Base-by-base conservation (phyloP, 2,113 vertebrate species). In the Scophthalmus maximus region DNA sequence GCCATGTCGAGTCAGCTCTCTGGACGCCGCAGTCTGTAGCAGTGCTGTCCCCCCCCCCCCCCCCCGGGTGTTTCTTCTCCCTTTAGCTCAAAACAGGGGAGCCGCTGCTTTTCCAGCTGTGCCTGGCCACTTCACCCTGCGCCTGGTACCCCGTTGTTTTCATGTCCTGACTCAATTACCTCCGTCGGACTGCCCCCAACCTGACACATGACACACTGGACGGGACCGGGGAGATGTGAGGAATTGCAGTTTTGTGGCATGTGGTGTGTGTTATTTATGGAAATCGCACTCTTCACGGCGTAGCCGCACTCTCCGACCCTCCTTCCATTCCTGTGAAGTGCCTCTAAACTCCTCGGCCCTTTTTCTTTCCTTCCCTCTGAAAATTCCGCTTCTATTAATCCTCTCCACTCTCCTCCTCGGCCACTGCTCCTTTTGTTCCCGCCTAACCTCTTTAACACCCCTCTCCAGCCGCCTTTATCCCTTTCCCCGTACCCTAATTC, bases 101-200 rank as follows among this genome's bases (percentile, higher is more conserved):
- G 42, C 62, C 82, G 87, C 84, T 95, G 92, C 93, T 95, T 84
- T 93, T 91, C 88, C 93, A 95, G 93, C 94, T 96, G 94, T 20
- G 69, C 78, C 60, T 70, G 68, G 87, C 81, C 73, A 66, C 63
- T 67, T 70, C 67, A 80, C 75, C 47, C 36, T 8, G 36, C 36
- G 60, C 67, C 78, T 50, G 51, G 73, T 78, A 83, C 46, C 77
- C 71, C 12, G 72, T 10, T 67, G 77, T 89, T 89, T 85, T 82
- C 68, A 53, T 79, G 83, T 62, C 85, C 79, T 59, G 69, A 83
- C 87, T 65, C n/a, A 83, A 38, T 89, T 90, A 92, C 80, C 77
- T 68, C 83, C 11, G 25, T 27, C 52, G 64, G 79, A 80, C 79
- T n/a, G 18, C 17, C 11, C 2, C 79, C 73, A 42, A 63, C 67